These are phyloP conservation scores for Anolis carolinensis DNA, from an alignment of 2,113 vertebrate genomes.

Conservation along the genomic window DNA sequence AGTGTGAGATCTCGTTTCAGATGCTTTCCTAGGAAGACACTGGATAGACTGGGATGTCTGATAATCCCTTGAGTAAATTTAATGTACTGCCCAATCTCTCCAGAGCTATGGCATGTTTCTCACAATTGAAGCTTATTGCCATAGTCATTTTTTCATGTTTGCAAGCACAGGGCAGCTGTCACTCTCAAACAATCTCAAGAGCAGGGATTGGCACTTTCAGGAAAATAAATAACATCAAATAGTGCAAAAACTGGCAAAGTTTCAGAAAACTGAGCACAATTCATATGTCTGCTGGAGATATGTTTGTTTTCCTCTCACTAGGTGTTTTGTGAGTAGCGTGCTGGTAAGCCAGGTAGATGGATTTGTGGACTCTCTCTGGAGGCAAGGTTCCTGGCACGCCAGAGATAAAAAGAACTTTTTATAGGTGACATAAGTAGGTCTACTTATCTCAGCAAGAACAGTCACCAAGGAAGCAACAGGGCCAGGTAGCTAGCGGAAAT, in stretches of 20 bases:
- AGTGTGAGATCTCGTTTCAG: neutral
- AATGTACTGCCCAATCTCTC: neutral
- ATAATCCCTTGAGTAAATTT: neutral
- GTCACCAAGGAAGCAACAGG: conserved; percentile 21
- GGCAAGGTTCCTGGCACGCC: conserved; percentile 8
- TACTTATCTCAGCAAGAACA: conserved; percentile 26
- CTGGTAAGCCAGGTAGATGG: conserved; percentile 22
- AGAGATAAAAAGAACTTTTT: conserved; percentile 22
- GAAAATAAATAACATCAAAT: conserved; percentile 1
- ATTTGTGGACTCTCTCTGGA: conserved; percentile 11
- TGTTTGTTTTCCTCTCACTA: neutral
- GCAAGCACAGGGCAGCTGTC: neutral
- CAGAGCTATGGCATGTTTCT: neutral
- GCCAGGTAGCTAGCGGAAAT: neutral
- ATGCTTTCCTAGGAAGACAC: neutral
- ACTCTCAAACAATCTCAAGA: neutral
- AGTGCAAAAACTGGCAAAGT: neutral
- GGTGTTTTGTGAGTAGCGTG: conserved; percentile 5
- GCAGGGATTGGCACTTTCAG: neutral
- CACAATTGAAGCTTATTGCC: neutral
- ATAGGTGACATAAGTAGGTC: neutral
- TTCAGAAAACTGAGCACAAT: neutral
- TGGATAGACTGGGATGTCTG: neutral
- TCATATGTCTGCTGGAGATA: neutral
- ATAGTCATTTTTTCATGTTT: neutral